These are phyloP conservation scores for Drosophila kohkoa DNA, from an alignment of 1,140 invertebrate genomes.

Conservation along the genomic window DNA sequence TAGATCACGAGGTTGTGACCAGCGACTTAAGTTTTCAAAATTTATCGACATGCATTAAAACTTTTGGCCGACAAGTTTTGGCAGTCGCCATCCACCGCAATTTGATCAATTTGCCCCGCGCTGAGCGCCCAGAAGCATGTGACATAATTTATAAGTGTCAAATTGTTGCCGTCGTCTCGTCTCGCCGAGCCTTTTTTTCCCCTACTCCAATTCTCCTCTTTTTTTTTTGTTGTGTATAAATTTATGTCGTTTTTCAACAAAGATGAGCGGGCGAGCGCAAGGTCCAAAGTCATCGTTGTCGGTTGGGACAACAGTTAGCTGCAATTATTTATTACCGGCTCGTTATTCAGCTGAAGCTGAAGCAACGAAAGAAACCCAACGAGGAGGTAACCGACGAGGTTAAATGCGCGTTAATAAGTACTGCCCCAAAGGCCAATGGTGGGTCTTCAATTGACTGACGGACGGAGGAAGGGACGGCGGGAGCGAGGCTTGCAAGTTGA, in stretches of 20 bases:
- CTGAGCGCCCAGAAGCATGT: slow-evolving; percentile 68
- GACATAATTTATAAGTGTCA: slow-evolving; percentile 80
- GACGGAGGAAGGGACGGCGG: too few species aligned
- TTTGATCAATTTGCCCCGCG: slow-evolving; percentile 61
- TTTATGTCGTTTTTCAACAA: slow-evolving; percentile 70
- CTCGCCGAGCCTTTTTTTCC: slow-evolving; percentile 6
- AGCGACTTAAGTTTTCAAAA: slow-evolving; percentile 58
- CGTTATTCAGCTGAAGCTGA: slow-evolving; percentile 31
- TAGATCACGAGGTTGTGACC: slow-evolving; percentile 26
- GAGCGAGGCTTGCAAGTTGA: slow-evolving; percentile 4
- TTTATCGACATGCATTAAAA: slow-evolving; percentile 76
- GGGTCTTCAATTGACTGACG: slow-evolving; percentile 53
- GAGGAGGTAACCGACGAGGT: slow-evolving; percentile 54
- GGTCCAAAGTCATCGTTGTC: slow-evolving; percentile 1
- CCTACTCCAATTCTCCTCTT: not conserved
- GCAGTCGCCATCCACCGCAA: slow-evolving; percentile 20
- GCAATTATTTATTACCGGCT: slow-evolving; percentile 71
- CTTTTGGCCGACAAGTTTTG: slow-evolving; percentile 62
- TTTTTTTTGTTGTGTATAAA: slow-evolving; percentile 56
- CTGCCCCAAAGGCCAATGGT: slow-evolving; percentile 49
- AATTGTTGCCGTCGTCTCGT: slow-evolving; percentile 46
- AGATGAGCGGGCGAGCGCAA: slow-evolving; percentile 46
- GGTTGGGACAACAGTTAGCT: slow-evolving; percentile 60
- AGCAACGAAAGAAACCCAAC: too few species aligned
- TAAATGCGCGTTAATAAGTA: slow-evolving; percentile 79